These are phyloP conservation scores for Graphium colonna DNA, from an alignment of 2,888 invertebrate genomes.

Conservation along the genomic window DNA sequence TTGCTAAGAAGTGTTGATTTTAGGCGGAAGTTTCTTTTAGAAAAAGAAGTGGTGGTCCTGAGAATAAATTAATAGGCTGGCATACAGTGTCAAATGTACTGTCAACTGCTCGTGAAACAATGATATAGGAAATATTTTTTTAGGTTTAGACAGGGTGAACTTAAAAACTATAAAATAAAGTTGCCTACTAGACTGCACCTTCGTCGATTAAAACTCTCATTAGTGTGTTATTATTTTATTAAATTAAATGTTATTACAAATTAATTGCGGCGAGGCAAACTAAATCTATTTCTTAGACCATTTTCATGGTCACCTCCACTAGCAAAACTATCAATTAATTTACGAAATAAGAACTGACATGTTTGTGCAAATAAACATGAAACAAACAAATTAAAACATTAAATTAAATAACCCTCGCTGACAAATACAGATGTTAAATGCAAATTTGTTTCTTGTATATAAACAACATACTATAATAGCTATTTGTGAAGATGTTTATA, in stretches of 20 bases:
- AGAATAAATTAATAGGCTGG: no score
- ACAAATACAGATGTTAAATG: constrained; percentile 21
- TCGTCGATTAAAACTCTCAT: constrained; percentile 25
- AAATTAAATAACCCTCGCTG: neutral
- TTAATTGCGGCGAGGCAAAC: constrained; percentile 49
- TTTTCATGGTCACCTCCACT: constrained; percentile 38
- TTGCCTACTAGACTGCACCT: no score
- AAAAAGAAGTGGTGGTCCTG: no score
- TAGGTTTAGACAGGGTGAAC: no score
- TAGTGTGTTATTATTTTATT: constrained; percentile 50
- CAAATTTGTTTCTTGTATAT: constrained; percentile 23
- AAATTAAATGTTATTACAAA: constrained; percentile 61
- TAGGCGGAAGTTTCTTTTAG: no score
- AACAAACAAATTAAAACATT: neutral
- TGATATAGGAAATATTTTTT: no score
- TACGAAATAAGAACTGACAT: neutral
- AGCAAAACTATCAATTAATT: constrained; percentile 44
- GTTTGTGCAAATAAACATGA: constrained; percentile 7
- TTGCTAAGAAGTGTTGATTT: no score
- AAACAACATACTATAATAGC: constrained; percentile 23
- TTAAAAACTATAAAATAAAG: no score
- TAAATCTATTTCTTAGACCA: constrained; percentile 43
- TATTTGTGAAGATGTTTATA: constrained; percentile 16
- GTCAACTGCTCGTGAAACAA: no score
- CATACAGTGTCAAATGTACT: no score